Evolutionary conservation across 2,888 invertebrate species (phyloP).

Genomic region (Eupithecia insigniata): DNA sequence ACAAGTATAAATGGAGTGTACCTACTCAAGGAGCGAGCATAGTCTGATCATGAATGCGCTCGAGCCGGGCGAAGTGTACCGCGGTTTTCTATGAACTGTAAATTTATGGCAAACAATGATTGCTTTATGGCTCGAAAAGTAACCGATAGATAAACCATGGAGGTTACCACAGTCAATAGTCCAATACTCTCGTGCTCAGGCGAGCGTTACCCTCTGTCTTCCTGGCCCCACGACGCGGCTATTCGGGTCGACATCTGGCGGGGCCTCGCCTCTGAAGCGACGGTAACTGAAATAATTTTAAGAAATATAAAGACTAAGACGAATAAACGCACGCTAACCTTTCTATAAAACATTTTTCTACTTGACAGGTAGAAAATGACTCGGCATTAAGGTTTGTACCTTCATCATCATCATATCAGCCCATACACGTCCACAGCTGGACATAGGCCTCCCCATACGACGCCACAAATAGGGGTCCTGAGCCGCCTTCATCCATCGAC

Average conservation of each 20-base stretch:
- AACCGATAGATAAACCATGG: not conserved
- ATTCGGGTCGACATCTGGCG: conserved; percentile 52
- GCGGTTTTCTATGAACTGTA: not conserved
- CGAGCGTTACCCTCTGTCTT: not conserved
- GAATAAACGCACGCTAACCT: too few relatives aligned
- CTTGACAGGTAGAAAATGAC: too few relatives aligned
- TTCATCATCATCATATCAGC: too few relatives aligned
- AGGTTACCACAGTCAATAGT: not conserved
- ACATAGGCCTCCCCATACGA: too few relatives aligned
- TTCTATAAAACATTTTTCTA: too few relatives aligned
- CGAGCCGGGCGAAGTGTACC: not conserved
- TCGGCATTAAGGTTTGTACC: too few relatives aligned
- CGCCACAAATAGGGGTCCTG: too few relatives aligned
- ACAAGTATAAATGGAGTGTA: not conserved
- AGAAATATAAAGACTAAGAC: too few relatives aligned
- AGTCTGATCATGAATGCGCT: not conserved
- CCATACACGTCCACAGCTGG: too few relatives aligned
- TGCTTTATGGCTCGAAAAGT: too few relatives aligned
- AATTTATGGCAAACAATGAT: not conserved
- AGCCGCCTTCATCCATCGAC: too few relatives aligned
- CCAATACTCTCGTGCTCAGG: not conserved
- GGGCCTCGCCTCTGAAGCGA: conserved; percentile 84
- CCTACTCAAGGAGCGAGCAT: not conserved
- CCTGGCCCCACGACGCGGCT: not conserved
- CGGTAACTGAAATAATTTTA: conserved; percentile 79